These are phyloP conservation scores for Hippopotamyrus pictus DNA, from an alignment of 2,797 vertebrate species.

Conservation along the genomic window DNA sequence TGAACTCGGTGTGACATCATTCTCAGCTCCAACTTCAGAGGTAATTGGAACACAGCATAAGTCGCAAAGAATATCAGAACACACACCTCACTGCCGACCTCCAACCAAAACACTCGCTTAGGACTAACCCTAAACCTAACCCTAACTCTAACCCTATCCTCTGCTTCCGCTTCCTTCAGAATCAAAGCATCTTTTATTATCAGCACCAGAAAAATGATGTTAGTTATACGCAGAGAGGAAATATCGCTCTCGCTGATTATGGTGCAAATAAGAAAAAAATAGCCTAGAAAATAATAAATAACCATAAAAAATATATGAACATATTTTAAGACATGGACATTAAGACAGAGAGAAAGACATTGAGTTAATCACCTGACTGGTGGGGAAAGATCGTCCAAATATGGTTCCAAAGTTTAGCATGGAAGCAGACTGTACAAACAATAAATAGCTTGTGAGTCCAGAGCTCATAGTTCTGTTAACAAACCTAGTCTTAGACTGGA, in stretches of 20 bases:
- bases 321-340: neutral
- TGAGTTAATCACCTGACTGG: neutral
- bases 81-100: neutral
- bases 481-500: neutral
- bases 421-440: neutral
- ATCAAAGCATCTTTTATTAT: neutral
- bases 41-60: neutral
- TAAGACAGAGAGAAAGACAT: neutral
- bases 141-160: neutral
- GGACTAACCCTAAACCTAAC: neutral
- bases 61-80: neutral
- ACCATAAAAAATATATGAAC: neutral
- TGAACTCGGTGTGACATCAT: neutral
- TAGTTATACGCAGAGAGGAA: neutral
- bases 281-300: neutral
- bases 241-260: neutral
- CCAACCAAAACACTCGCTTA: neutral
- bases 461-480: neutral
- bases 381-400: neutral
- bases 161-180: neutral
- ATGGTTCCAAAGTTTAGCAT: neutral
- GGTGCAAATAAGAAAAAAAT: neutral
- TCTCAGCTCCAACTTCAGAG: neutral
- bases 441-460: neutral
- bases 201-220: neutral